Percentiles rank a stretch among this genome's conserved stretches.
Evolutionary conservation across 2,888 invertebrate species (phyloP).

Genomic region (Prostheceraeus crozeri): DNA sequence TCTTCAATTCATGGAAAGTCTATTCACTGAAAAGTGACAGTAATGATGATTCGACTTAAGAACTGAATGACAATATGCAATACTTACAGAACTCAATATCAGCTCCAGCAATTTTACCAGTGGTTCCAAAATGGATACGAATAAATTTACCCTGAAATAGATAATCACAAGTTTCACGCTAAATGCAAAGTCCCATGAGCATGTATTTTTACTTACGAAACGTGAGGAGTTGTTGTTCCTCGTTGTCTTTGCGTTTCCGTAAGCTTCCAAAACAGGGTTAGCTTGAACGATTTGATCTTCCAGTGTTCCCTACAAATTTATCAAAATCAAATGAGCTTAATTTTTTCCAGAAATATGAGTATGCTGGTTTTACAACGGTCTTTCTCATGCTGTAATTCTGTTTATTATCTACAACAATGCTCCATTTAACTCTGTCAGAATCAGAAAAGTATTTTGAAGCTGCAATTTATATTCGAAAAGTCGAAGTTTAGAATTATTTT

Average conservation of each 20-base stretch:
- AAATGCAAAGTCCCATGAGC: not conserved
- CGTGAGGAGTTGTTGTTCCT: slow-evolving; percentile 99
- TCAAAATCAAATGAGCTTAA: too few species aligned
- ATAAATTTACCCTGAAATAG: slow-evolving; percentile 90
- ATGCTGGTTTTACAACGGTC: too few species aligned
- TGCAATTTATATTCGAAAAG: too few species aligned
- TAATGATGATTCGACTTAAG: not conserved
- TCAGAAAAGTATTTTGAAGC: too few species aligned
- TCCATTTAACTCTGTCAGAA: too few species aligned
- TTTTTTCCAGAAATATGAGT: not conserved
- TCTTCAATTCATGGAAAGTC: too few species aligned
- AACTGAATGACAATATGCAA: not conserved
- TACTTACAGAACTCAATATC: slow-evolving; percentile 99
- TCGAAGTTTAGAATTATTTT: too few species aligned
- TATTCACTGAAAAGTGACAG: not conserved
- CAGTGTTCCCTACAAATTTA: slow-evolving; percentile 68
- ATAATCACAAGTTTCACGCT: not conserved
- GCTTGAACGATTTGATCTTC: slow-evolving; percentile 99
- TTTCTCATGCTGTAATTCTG: too few species aligned
- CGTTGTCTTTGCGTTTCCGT: slow-evolving; percentile 53
- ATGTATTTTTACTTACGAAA: slow-evolving; percentile 95
- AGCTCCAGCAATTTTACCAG: slow-evolving; percentile 99
- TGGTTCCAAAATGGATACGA: slow-evolving; percentile 98
- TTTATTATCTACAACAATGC: too few species aligned
- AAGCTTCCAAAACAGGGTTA: slow-evolving; percentile 62